phyloP scores from a whole-genome alignment of 2,797 vertebrate species.

The Hoplostethus atlanticus region DNA sequence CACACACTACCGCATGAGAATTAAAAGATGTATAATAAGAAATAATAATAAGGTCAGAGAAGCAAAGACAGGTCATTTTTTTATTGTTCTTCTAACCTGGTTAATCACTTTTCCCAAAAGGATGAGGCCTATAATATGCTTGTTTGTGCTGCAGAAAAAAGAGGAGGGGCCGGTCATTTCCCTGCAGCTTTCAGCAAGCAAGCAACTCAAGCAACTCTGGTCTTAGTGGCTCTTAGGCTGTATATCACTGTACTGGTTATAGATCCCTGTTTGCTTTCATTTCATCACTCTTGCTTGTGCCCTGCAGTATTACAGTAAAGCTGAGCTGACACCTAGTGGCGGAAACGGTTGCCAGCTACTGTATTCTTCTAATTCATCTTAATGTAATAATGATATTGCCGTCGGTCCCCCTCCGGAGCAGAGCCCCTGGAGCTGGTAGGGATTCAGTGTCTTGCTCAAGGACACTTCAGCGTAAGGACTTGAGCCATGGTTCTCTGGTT shows the following conservation, averaged over 20 bases:
- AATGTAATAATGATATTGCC: not conserved
- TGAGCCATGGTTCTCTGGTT: no score
- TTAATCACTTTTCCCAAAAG: not conserved
- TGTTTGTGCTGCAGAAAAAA: not conserved
- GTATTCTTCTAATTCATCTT: not conserved
- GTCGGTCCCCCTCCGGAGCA: no score
- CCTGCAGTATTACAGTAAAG: constrained; percentile 48
- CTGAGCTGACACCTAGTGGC: constrained; percentile 77
- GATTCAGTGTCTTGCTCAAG: constrained; percentile 28
- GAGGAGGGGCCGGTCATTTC: not conserved
- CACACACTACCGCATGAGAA: no score
- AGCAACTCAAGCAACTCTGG: not conserved
- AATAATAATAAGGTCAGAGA: no score
- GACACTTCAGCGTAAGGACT: constrained; percentile 12
- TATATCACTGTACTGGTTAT: no score
- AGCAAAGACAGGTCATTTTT: no score
- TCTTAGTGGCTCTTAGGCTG: not conserved
- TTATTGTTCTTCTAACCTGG: not conserved
- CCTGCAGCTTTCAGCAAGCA: not conserved
- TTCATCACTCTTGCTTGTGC: not conserved
- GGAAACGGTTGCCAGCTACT: constrained; percentile 10
- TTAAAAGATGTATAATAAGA: no score
- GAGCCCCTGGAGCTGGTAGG: not conserved
- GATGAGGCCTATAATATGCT: not conserved
- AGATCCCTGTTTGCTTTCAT: not conserved